Base-by-base conservation (phyloP, 1,140 invertebrate species). In the Medauroidea extradentata region DNA sequence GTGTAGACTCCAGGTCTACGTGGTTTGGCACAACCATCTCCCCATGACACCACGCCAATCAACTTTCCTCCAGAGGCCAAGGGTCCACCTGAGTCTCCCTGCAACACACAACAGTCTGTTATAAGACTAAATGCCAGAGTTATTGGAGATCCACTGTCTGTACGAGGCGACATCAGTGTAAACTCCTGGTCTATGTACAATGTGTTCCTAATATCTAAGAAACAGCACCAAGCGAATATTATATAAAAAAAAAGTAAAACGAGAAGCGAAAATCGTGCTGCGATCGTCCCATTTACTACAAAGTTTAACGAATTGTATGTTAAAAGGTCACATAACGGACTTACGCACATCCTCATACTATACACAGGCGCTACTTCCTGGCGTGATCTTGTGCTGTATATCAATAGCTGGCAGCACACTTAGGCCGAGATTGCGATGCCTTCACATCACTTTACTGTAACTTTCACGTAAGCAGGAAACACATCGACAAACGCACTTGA, bases 1-100 rank as follows among this genome's bases (percentile, higher is more conserved):
- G 84, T 83, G 65, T 88, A 88, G n/a, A 89, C 83, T 1, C 86
- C 86, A 0, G 86, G 86, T 58, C 82, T 79, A 7, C 73, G 74
- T 1, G 71, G 65, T 39, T 75, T 74, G n/a, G 79, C 86, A 59
- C 87, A 89, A 0, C 83, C 83, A 13, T 78, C 78, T 3, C 86
- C 86, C 85, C 85, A 88, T 1, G 85, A 86, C 0, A 85, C 81
- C 8, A 88, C 69, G 18, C 86, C 86, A 4, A 75, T 71, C 3
- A 82, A 67, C 51, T 74, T 39, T 18, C 63, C 62, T 25, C 70
- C 50, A 29, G 67, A 55, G 7, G 72, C 71, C 59, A 79, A 25
- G n/a, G 74, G 74, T 34, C 75, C 75, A 51, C 75, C 75, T 13
- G 74, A 76, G 61, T 75, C 74, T 53, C 67, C 67, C 57, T 67